phyloP scores from a whole-genome alignment of 2,888 invertebrate species.

The Idaea dimidiata region DNA sequence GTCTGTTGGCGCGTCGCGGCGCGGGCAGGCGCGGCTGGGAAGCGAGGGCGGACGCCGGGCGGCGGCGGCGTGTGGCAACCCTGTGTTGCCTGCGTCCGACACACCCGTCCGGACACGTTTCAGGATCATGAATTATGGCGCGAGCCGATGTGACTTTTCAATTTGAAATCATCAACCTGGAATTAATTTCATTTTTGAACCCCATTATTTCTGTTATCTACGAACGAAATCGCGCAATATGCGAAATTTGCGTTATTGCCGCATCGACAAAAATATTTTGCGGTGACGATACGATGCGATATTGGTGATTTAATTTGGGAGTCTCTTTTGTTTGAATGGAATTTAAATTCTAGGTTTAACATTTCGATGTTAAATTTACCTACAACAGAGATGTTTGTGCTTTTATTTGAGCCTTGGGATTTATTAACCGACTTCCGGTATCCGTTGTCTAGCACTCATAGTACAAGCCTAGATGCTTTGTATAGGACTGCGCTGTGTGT shows the following conservation, averaged over 20 bases:
- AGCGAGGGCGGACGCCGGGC: background rate
- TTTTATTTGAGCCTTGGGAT: slow-evolving; percentile 9
- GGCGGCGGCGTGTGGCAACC: slow-evolving; percentile 49
- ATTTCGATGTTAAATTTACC: slow-evolving; percentile 14
- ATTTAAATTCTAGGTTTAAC: slow-evolving; percentile 29
- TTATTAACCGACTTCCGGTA: background rate
- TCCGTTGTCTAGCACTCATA: no score
- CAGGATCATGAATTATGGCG: slow-evolving; percentile 80
- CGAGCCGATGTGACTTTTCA: slow-evolving; percentile 82
- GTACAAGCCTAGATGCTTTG: no score
- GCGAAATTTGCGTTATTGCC: slow-evolving; percentile 75
- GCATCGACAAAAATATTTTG: slow-evolving; percentile 72
- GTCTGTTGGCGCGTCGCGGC: slow-evolving; percentile 25
- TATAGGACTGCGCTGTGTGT: no score
- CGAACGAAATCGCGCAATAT: slow-evolving; percentile 75
- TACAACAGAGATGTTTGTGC: background rate
- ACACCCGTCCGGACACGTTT: slow-evolving; percentile 79
- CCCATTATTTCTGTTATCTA: slow-evolving; percentile 80
- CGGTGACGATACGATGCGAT: slow-evolving; percentile 43
- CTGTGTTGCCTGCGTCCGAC: slow-evolving; percentile 65
- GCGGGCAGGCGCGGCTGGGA: background rate
- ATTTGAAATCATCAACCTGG: slow-evolving; percentile 82
- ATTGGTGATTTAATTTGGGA: slow-evolving; percentile 57
- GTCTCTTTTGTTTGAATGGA: slow-evolving; percentile 43
- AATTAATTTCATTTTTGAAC: slow-evolving; percentile 82